Evolutionary conservation across 2,888 invertebrate genomes (phyloP), one percentile per base, ranked within the genome.

Genomic region (Bellardia pandia): DNA sequence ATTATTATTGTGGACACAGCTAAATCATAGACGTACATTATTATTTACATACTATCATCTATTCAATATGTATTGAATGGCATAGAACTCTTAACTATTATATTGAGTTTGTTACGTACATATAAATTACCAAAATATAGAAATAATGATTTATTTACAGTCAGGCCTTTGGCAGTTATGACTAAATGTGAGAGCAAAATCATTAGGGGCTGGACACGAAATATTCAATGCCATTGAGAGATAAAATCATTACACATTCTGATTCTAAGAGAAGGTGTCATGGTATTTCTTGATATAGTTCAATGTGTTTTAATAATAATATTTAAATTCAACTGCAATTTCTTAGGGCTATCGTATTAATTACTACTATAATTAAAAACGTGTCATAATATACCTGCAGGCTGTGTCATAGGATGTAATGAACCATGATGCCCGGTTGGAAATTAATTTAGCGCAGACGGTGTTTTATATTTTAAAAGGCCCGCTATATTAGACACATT

Each of bases 101-200:
- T 30, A 6, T 64, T 6, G 16, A 37, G 16, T 53, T 76, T 56
- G 40, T 11, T 11, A 30, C 45, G n/a, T 45, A 37, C 23, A 56
- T 60, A 33, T 42, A 71, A 40, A 40, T 71, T 79, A 40, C 56
- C 68, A 60, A 69, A 68, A 58, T 78, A 13, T 37, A 60, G 23
- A 62, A 79, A 48, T 60, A 69, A 23, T 51, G 78, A 51, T 48
- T 71, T 40, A 60, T 71, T 69, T 78, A 48, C 51, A 51, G n/a
- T 79, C 16, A 71, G 48, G 69, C 69, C 69, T 60, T 51, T 51
- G 40, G 69, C 79, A 60, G 48, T 60, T 79, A 62, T 79, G 60
- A 60, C 60, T 60, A 9, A 60, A 71, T 60, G 37, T 60, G 60
- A 62, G 30, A 37, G 48, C n/a, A 60, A 48, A 37, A 42, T 2